phyloP scores from a whole-genome alignment of 1,140 invertebrate genomes.

The Drosophila obscura region DNA sequence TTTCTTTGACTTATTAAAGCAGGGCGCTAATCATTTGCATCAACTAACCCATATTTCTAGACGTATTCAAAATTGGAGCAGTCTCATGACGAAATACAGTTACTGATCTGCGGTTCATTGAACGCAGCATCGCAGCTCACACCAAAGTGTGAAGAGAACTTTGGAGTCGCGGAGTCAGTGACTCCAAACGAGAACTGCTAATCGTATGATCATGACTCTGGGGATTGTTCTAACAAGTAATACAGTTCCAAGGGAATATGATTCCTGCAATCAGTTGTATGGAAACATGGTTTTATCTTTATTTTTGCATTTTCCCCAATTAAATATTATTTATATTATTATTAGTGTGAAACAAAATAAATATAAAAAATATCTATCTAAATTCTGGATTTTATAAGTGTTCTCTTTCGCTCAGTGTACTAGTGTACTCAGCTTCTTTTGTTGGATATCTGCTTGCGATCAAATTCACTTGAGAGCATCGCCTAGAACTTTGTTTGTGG shows the following conservation, averaged over 20 bases:
- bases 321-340: too few species aligned
- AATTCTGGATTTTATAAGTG: not conserved
- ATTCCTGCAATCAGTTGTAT: too few species aligned
- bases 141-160: slow-evolving; percentile 40
- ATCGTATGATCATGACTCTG: slow-evolving; percentile 23
- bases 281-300: slow-evolving; percentile 5
- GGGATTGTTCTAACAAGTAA: not conserved
- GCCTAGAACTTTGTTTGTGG: slow-evolving; percentile 43
- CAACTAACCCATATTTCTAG: slow-evolving; percentile 60
- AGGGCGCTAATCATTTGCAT: slow-evolving; percentile 56
- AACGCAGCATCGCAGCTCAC: slow-evolving; percentile 29
- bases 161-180: slow-evolving; percentile 37
- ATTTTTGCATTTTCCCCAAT: too few species aligned
- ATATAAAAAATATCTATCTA: too few species aligned
- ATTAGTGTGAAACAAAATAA: too few species aligned
- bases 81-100: slow-evolving; percentile 22
- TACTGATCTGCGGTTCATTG: slow-evolving; percentile 59
- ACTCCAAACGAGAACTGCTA: slow-evolving; percentile 48
- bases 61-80: slow-evolving; percentile 22
- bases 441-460: slow-evolving; percentile 43
- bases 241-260: not conserved
- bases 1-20: slow-evolving; percentile 62
- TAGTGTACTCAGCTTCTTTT: slow-evolving; percentile 33
- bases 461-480: slow-evolving; percentile 51
- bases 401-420: slow-evolving; percentile 23